Evolutionary conservation across 2,113 vertebrate genomes (phyloP).

Genomic region (Donacobius atricapilla): DNA sequence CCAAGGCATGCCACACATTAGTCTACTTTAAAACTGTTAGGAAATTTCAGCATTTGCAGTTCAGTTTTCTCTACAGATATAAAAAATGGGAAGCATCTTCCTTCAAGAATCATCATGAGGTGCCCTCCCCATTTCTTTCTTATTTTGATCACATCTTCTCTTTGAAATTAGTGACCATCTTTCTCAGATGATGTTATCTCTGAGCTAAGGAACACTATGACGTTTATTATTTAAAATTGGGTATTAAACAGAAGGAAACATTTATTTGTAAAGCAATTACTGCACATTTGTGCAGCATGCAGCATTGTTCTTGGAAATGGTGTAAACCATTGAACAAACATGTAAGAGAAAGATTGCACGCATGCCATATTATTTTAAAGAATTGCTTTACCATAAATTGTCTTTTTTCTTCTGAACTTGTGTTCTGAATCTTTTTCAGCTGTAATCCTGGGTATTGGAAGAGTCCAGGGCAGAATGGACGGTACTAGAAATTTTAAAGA

Average conservation of each 20-base stretch:
- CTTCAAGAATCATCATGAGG: background rate
- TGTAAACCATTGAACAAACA: background rate
- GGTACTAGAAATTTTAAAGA: background rate
- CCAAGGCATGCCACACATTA: conserved; percentile 64
- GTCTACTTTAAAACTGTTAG: conserved; percentile 53
- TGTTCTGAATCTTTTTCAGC: background rate
- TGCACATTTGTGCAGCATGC: background rate
- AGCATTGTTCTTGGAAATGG: background rate
- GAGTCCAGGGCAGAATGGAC: background rate
- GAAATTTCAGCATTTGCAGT: conserved; percentile 44
- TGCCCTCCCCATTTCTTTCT: background rate
- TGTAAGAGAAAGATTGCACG: background rate
- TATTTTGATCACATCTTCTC: conserved; percentile 1
- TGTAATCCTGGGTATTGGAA: background rate
- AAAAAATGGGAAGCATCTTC: background rate
- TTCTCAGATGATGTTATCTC: background rate
- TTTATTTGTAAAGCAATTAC: background rate
- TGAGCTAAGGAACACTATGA: background rate
- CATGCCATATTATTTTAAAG: background rate
- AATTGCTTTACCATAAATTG: background rate
- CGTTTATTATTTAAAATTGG: conserved; percentile 1
- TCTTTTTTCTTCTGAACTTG: background rate
- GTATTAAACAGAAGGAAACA: background rate
- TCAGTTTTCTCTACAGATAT: conserved; percentile 13
- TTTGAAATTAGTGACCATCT: background rate